These are phyloP conservation scores for Drosophila infuscata DNA, from an alignment of 2,888 invertebrate genomes.

Conservation along the genomic window DNA sequence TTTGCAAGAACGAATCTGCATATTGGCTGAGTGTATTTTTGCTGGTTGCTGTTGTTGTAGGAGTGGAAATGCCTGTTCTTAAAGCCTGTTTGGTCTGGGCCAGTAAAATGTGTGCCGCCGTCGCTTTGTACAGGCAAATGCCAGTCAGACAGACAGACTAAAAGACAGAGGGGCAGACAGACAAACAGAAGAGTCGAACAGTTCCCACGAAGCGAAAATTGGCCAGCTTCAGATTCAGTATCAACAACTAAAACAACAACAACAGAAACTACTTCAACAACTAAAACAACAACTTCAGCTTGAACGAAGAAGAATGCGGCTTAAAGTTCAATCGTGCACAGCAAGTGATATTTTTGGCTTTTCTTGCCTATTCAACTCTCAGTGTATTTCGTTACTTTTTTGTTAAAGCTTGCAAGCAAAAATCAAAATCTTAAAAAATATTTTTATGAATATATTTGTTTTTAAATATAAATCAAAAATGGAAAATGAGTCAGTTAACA, in stretches of 20 bases:
- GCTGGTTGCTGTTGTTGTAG: slow-evolving; percentile 68
- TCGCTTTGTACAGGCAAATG: slow-evolving; percentile 52
- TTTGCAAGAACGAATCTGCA: background rate
- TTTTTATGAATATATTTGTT: slow-evolving; percentile 63
- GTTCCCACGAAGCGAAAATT: slow-evolving; percentile 74
- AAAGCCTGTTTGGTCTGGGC: slow-evolving; percentile 68
- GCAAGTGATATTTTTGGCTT: slow-evolving; percentile 61
- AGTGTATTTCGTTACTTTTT: background rate
- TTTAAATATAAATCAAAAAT: slow-evolving; percentile 36
- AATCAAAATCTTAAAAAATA: slow-evolving; percentile 50
- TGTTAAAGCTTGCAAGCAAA: slow-evolving; percentile 15
- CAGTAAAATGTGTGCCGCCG: slow-evolving; percentile 67
- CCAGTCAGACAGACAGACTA: slow-evolving; percentile 39
- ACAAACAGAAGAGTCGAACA: slow-evolving; percentile 53
- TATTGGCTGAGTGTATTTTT: slow-evolving; percentile 5
- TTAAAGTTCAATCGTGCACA: slow-evolving; percentile 80
- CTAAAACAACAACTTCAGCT: slow-evolving; percentile 26
- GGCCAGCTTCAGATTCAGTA: slow-evolving; percentile 53
- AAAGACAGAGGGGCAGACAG: background rate
- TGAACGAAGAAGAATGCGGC: slow-evolving; percentile 70
- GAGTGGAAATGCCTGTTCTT: slow-evolving; percentile 84
- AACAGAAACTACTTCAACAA: background rate
- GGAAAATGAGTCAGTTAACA: slow-evolving; percentile 38
- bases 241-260: background rate
- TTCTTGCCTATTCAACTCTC: slow-evolving; percentile 12